Evolutionary conservation across 2,797 vertebrate genomes (phyloP), one percentile per base, ranked within the genome.

Genomic region (Nannoperca australis): DNA sequence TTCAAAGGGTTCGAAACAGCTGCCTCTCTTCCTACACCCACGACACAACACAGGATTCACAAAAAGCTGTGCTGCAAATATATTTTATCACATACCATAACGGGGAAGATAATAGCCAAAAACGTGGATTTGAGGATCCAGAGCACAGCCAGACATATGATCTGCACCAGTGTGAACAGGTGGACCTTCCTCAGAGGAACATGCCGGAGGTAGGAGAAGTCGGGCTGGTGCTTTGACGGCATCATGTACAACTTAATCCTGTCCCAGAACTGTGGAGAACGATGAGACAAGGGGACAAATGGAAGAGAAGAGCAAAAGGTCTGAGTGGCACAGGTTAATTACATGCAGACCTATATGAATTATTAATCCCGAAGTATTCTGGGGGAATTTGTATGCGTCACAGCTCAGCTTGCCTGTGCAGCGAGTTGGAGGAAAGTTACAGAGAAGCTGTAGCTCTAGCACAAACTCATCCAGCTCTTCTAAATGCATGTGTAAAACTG

Each of bases 51-150:
- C n/a, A 63, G 53, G 14, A 56, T 50, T 40, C 20, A 55, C 38
- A 6, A 10, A 36, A 72, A 45, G 27, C 60, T 42, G 47, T 32
- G 24, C 30, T 30, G n/a, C 11, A 70, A 49, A 58, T 63, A n/a
- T 3, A 13, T 54, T 63, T 58, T 1, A 17, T 24, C 44, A 67
- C 81, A 27, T 80, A 98, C 98, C 98, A 99, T 99, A 71, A 99
- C 93, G 0, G 98, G 98, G 83, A 99, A 99, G 91, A 99, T 95
- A 91, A 99, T 99, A 70, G 98, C 98, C 0, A 98, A 94, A 88
- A 98, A 92, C 0, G 98, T 99, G 85, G 98, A 99, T 87, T 99
- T 99, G 65, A 99, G 97, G 91, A 97, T 91, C 98, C 98, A 99
- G 85, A 99, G 98, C 34, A 99, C 81, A 0, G 95, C 91, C 86